Conservation (phyloP, 2,797 vertebrate species). For the Melanogrammus aeglefinus region DNA sequence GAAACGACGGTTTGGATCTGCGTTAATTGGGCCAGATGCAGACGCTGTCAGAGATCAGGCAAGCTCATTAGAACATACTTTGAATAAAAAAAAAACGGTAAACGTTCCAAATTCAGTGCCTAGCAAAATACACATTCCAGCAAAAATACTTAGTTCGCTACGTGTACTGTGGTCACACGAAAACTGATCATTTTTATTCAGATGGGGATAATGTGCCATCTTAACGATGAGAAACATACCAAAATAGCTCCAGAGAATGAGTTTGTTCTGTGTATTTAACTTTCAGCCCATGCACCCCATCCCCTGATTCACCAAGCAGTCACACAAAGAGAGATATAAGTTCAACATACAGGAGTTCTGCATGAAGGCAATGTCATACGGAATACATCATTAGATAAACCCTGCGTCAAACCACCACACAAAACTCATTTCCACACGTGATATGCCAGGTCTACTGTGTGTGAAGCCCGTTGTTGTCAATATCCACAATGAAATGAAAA, state of each 20-base stretch:
- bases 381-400: no score
- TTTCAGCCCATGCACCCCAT: no score
- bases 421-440: not conserved
- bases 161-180: not conserved
- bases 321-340: no score
- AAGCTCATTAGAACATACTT: conserved; percentile 55
- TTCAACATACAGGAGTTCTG: no score
- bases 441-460: not conserved
- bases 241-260: not conserved
- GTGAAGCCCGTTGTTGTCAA: not conserved
- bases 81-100: conserved; percentile 46
- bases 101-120: conserved; percentile 50
- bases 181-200: not conserved
- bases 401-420: not conserved
- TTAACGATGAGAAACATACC: not conserved
- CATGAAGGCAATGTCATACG: no score
- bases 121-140: conserved; percentile 52
- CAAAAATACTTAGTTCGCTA: not conserved
- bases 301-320: no score
- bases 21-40: conserved; percentile 65
- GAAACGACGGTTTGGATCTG: conserved; percentile 17
- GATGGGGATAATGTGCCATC: not conserved
- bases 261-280: no score
- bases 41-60: conserved; percentile 50
- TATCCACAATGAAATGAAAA: not conserved